Evolutionary conservation across 2,888 invertebrate genomes (phyloP).

Genomic region (Erebia palarica): DNA sequence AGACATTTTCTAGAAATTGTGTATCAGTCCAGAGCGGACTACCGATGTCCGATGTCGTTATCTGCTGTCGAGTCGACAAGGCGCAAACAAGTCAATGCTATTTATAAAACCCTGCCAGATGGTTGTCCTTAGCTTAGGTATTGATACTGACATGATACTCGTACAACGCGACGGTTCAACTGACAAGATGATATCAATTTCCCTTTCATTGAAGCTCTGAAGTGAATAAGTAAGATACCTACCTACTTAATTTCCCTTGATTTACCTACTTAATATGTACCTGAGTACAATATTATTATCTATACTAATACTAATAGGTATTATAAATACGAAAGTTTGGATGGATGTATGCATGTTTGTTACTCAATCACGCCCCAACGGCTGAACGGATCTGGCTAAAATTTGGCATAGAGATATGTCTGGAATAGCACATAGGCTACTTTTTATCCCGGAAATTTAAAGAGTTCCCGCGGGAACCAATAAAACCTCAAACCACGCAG

Average conservation of each 20-base stretch:
- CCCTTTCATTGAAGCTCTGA: not conserved
- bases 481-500: no score
- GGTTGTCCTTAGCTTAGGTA: constrained; percentile 32
- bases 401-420: no score
- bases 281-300: no score
- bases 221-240: not conserved
- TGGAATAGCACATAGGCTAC: no score
- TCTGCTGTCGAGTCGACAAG: constrained; percentile 28
- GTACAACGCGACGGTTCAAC: constrained; percentile 2
- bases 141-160: constrained; percentile 22
- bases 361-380: no score
- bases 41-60: constrained; percentile 24
- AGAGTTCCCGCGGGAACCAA: no score
- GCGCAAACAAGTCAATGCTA: constrained; percentile 35
- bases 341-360: no score
- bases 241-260: not conserved
- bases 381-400: no score
- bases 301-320: no score
- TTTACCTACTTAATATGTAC: no score
- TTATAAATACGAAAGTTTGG: no score
- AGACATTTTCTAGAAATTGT: constrained; percentile 27
- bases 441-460: no score
- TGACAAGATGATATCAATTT: constrained; percentile 13
- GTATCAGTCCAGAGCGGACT: constrained; percentile 24
- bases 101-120: constrained; percentile 38